phyloP scores from a whole-genome alignment of 2,797 vertebrate species.

The Aulostomus chinensis region DNA sequence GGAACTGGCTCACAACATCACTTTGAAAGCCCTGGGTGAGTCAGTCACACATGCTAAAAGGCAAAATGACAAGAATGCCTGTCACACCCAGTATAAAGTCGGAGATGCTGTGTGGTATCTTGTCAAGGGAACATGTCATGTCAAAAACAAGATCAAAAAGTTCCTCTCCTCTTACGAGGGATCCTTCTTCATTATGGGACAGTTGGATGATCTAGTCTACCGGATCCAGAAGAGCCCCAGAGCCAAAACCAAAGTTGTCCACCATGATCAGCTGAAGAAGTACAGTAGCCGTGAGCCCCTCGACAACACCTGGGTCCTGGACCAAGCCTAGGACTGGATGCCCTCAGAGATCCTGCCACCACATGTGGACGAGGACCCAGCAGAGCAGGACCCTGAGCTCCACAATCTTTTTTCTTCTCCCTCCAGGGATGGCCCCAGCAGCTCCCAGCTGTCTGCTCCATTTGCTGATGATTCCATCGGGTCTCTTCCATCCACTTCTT shows the following conservation, averaged over 20 bases:
- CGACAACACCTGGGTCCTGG: slow-evolving; percentile 4
- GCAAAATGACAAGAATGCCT: too few relatives aligned
- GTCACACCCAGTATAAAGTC: not conserved
- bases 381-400: too few relatives aligned
- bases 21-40: not conserved
- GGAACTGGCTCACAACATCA: not conserved
- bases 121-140: not conserved
- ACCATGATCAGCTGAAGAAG: not conserved
- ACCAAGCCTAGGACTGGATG: too few relatives aligned
- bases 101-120: slow-evolving; percentile 10
- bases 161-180: slow-evolving; percentile 2
- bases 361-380: too few relatives aligned
- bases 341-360: too few relatives aligned
- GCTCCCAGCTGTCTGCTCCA: too few relatives aligned
- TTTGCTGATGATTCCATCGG: too few relatives aligned
- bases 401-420: too few relatives aligned
- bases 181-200: not conserved
- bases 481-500: too few relatives aligned
- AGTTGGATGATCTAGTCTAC: slow-evolving; percentile 4
- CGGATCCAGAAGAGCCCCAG: not conserved
- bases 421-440: too few relatives aligned
- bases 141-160: slow-evolving; percentile 5
- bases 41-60: not conserved
- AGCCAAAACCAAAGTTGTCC: slow-evolving; percentile 5
- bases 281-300: not conserved